A percentile compares a stretch with the other conserved stretches of the same genome.
phyloP scores from a whole-genome alignment of 1,140 invertebrate species.

The Brachionus calyciflorus region DNA sequence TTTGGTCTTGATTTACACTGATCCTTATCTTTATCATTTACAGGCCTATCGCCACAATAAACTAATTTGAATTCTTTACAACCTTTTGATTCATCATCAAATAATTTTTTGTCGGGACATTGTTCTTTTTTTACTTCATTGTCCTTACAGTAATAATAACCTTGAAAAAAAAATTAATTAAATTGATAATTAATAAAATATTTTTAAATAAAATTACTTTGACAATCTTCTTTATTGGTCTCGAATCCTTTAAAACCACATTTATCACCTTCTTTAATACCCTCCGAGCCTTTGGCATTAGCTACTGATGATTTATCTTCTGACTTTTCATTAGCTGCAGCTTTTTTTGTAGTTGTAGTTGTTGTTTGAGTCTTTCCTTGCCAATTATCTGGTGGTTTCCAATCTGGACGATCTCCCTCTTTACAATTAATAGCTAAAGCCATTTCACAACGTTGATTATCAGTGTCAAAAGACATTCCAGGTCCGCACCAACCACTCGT shows the following conservation, averaged over 20 bases:
- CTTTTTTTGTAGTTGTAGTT: slow-evolving; percentile 23
- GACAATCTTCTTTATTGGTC: slow-evolving; percentile 31
- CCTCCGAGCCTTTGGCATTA: background rate
- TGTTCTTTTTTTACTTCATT: slow-evolving; percentile 4
- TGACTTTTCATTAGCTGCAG: background rate
- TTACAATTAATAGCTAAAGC: slow-evolving; percentile 22
- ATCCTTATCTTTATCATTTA: slow-evolving; percentile 33
- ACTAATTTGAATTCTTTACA: slow-evolving; percentile 36
- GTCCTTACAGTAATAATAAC: slow-evolving; percentile 45
- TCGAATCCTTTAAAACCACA: slow-evolving; percentile 40
- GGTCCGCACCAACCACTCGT: slow-evolving; percentile 41
- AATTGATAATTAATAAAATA: background rate
- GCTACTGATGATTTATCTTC: background rate
- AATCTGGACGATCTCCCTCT: slow-evolving; percentile 46
- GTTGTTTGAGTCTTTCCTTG: slow-evolving; percentile 13
- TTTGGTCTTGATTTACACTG: slow-evolving; percentile 33
- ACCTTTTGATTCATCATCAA: slow-evolving; percentile 26
- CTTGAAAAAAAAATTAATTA: background rate
- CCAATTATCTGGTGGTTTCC: slow-evolving; percentile 47
- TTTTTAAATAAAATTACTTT: background rate
- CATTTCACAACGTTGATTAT: slow-evolving; percentile 45
- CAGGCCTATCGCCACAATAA: slow-evolving; percentile 38
- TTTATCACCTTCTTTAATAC: background rate
- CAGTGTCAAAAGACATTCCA: slow-evolving; percentile 45
- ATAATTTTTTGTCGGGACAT: slow-evolving; percentile 41